Percentiles rank a stretch among this genome's conserved stretches.
Evolutionary conservation across 2,113 vertebrate genomes (phyloP).

Genomic region (Indicator indicator): DNA sequence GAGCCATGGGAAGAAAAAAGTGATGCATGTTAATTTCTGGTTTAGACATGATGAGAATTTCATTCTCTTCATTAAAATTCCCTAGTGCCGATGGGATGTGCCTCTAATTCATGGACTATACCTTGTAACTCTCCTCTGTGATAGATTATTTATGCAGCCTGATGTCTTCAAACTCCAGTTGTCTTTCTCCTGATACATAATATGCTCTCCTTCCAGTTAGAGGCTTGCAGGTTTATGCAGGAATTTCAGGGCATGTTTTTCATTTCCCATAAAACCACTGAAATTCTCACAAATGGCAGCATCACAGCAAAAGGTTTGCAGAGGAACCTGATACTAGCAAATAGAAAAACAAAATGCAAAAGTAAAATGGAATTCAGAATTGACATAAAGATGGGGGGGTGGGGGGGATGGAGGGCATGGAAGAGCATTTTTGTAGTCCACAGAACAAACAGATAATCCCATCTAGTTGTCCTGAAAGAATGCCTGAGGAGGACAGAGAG

Average conservation of each 20-base stretch:
- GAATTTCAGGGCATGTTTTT: not conserved
- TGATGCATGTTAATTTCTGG: conserved; percentile 66
- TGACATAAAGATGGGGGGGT: not conserved
- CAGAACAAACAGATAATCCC: not conserved
- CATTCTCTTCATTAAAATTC: conserved; percentile 63
- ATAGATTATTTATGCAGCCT: not conserved
- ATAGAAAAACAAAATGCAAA: conserved; percentile 15
- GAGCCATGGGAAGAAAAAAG: conserved; percentile 58
- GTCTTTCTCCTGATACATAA: not conserved
- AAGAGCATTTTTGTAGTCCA: not conserved
- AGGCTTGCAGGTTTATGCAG: not conserved
- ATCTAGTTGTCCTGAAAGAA: not conserved
- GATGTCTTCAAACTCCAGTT: not conserved
- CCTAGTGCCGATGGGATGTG: not conserved
- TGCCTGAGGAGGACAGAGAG: not conserved
- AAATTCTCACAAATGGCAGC: not conserved
- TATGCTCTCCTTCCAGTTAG: not conserved
- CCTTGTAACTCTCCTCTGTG: not conserved
- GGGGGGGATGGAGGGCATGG: not conserved
- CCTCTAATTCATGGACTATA: conserved; percentile 30
- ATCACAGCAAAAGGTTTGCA: not conserved
- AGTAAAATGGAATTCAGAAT: not conserved
- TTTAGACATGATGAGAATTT: conserved; percentile 64
- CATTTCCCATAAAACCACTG: conserved; percentile 10
- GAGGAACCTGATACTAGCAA: not conserved